A percentile compares a stretch with the other conserved stretches of the same genome.
phyloP scores from a whole-genome alignment of 2,113 vertebrate species.

The Elaphurus davidianus region DNA sequence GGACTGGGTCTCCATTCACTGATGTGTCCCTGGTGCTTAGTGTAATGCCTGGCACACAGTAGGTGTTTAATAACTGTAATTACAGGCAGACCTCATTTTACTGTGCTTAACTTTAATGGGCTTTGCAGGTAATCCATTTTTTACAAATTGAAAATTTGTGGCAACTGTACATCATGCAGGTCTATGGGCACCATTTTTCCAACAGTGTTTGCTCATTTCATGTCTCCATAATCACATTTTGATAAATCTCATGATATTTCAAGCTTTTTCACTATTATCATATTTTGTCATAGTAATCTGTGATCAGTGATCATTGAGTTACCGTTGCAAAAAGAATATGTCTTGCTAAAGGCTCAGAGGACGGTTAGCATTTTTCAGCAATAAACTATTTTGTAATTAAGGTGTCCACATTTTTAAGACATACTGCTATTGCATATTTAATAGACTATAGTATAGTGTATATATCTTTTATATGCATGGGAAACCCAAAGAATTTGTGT shows the following conservation, averaged over 20 bases:
- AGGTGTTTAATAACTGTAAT: background rate
- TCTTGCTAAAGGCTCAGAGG: background rate
- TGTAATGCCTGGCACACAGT: background rate
- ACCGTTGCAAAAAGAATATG: no score
- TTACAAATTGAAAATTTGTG: background rate
- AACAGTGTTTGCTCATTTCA: background rate
- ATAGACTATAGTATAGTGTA: background rate
- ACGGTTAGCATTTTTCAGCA: background rate
- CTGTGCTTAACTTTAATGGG: background rate
- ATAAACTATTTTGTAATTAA: background rate
- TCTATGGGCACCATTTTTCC: background rate
- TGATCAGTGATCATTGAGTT: background rate
- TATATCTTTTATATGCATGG: background rate
- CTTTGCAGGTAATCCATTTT: background rate
- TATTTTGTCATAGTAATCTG: background rate
- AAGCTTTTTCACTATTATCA: background rate
- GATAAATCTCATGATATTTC: background rate
- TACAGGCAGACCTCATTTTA: background rate
- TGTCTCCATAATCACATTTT: background rate
- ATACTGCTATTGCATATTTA: background rate
- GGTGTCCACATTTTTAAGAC: background rate
- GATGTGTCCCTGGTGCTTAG: background rate
- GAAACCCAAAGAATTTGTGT: background rate
- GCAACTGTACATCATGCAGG: background rate
- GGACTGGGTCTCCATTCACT: background rate